Percentiles rank a stretch among this genome's conserved stretches.
Evolutionary conservation across 2,888 invertebrate species (phyloP).

Genomic region (Ochropleura leucogaster): DNA sequence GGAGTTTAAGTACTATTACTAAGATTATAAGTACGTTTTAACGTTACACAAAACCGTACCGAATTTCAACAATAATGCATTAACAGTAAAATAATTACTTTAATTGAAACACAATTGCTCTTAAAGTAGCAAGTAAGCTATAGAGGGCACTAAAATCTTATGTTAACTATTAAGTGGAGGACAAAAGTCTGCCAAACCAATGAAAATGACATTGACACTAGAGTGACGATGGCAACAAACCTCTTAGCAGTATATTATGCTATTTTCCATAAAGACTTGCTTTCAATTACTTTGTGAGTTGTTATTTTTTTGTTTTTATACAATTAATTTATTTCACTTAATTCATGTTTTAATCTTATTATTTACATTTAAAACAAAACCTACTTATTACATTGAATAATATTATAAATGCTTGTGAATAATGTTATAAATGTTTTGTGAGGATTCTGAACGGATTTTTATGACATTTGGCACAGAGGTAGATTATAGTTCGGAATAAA

Average conservation of each 20-base stretch:
- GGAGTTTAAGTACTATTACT: too few relatives aligned
- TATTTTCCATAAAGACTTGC: background rate
- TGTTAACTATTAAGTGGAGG: background rate
- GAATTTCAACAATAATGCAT: conserved; percentile 24
- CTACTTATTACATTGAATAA: too few relatives aligned
- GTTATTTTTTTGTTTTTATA: background rate
- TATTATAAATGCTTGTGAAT: too few relatives aligned
- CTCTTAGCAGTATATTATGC: background rate
- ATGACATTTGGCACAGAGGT: too few relatives aligned
- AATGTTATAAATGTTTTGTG: too few relatives aligned
- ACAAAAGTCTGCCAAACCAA: background rate
- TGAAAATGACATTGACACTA: background rate
- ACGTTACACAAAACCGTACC: conserved; percentile 1
- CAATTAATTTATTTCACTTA: background rate
- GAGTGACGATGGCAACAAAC: background rate
- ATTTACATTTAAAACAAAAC: too few relatives aligned
- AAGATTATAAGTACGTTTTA: too few relatives aligned
- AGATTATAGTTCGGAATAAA: too few relatives aligned
- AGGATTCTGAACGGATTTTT: too few relatives aligned
- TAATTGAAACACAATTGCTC: conserved; percentile 9
- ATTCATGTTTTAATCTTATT: too few relatives aligned
- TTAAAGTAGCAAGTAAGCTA: conserved; percentile 18
- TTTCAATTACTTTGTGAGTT: background rate
- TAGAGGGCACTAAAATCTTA: conserved; percentile 1
- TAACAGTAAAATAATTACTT: conserved; percentile 26